Percentiles rank a stretch among this genome's conserved stretches.
These are phyloP conservation scores for Andricus quercusramuli DNA, from an alignment of 2,888 invertebrate species.

Conservation along the genomic window DNA sequence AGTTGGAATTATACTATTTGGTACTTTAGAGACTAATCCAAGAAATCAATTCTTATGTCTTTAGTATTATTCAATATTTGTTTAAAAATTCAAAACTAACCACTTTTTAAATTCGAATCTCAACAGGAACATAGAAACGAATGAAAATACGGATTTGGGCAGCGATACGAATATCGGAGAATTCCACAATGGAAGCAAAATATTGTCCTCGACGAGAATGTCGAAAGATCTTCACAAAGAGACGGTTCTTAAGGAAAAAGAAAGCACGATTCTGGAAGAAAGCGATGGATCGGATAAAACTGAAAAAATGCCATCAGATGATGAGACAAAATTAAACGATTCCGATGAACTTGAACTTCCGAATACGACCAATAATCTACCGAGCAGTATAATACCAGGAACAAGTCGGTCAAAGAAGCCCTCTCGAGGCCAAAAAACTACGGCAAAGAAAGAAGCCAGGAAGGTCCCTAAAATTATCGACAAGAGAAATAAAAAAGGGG, in stretches of 20 bases:
- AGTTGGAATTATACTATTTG: too few species aligned
- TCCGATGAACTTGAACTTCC: conserved; percentile 37
- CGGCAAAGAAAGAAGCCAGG: conserved; percentile 39
- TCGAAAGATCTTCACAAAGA: neutral
- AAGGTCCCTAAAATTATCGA: conserved; percentile 68
- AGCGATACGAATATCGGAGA: neutral
- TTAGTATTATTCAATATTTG: too few species aligned
- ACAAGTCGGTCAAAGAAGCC: conserved; percentile 11
- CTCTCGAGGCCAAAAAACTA: neutral
- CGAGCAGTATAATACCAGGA: conserved; percentile 39
- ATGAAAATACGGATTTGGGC: neutral
- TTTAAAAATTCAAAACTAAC: too few species aligned
- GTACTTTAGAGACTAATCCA: too few species aligned
- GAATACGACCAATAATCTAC: conserved; percentile 25
- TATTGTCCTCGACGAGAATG: neutral
- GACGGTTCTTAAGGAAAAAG: neutral
- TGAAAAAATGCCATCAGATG: neutral
- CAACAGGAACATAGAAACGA: neutral
- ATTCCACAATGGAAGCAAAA: neutral
- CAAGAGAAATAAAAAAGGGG: conserved; percentile 85
- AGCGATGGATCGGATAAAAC: neutral
- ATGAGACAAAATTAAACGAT: conserved; percentile 6
- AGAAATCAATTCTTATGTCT: too few species aligned
- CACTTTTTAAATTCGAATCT: too few species aligned
- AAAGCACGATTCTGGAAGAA: conserved; percentile 4